Evolutionary conservation across 2,113 vertebrate genomes (phyloP), one percentile per base, ranked within the genome.

Genomic region (Lepisosteus osseus): DNA sequence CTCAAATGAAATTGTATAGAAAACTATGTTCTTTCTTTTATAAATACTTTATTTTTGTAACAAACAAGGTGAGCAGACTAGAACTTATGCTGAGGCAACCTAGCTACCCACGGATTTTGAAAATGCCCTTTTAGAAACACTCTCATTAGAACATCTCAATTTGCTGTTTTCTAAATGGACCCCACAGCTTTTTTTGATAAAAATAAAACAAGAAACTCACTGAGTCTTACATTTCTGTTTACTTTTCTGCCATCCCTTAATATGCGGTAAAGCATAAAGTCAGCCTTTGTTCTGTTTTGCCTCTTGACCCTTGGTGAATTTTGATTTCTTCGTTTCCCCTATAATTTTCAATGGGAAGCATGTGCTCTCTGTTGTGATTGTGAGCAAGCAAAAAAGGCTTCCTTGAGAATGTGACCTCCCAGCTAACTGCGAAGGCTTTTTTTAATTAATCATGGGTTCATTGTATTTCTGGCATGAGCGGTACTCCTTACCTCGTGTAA

Each of bases 401-500:
- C n/a, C n/a, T 44, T 66, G 11, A 65, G 70, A 61, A 56, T 42
- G 61, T 55, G 61, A 65, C 62, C 62, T 65, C 59, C 63, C 3
- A 7, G n/a, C 71, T 47, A 54, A 4, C 54, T 12, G 40, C n/a
- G 40, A 41, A 62, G 64, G n/a, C 41, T 42, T 5, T 40, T 11
- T 54, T 14, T 57, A 44, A 17, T 61, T 51, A 14, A 62, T 64
- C 7, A 40, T 40, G 12, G 62, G 14, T 56, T 51, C 65, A 55
- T 70, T 44, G 40, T 54, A 47, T 14, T 29, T 41, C 17, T 14
- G 54, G 14, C 56, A 11, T 15, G 45, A n/a, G 54, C 3, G 41
- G 14, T 68, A 2, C 42, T 69, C 54, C 77, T 88, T 90, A 98
- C 97, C 97, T 92, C 97, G 93, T 9, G 97, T 98, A 73, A 99